These are phyloP conservation scores for Tetanocera ferruginea DNA, from an alignment of 2,888 invertebrate species.

Conservation along the genomic window DNA sequence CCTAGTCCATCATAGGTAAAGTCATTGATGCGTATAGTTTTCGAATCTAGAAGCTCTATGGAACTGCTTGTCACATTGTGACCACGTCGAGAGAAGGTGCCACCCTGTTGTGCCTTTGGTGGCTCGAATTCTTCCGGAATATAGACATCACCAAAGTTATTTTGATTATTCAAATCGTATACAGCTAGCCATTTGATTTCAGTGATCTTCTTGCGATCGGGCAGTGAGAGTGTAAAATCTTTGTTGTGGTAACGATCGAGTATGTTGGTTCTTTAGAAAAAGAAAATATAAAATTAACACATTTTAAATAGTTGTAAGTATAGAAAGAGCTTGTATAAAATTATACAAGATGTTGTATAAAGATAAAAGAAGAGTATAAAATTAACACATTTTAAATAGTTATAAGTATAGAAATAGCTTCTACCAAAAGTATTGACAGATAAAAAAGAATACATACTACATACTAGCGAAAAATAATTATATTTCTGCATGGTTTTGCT, in stretches of 20 bases:
- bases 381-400: background rate
- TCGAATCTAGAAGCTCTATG: conserved; percentile 84
- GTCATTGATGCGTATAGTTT: conserved; percentile 82
- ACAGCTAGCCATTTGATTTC: conserved; percentile 92
- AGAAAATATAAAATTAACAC: background rate
- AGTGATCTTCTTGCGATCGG: conserved; percentile 87
- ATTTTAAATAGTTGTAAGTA: background rate
- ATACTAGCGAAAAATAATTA: too few relatives aligned
- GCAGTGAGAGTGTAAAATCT: conserved; percentile 84
- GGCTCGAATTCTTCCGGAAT: conserved; percentile 92
- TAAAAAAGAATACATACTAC: too few relatives aligned
- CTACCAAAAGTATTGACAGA: too few relatives aligned
- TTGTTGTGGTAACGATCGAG: conserved; percentile 88
- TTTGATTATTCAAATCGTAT: conserved; percentile 88
- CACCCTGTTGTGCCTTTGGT: conserved; percentile 77
- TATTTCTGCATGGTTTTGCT: too few relatives aligned
- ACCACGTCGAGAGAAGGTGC: conserved; percentile 73
- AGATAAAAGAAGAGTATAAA: background rate
- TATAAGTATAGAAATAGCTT: background rate
- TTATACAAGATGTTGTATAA: too few relatives aligned
- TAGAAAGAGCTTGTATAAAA: too few relatives aligned
- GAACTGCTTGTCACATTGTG: conserved; percentile 80
- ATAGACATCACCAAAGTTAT: conserved; percentile 90
- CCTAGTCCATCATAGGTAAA: conserved; percentile 85
- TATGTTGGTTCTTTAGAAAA: conserved; percentile 79